Evolutionary conservation across 2,888 invertebrate species (phyloP).

Genomic region (Chrysodeixis includens): DNA sequence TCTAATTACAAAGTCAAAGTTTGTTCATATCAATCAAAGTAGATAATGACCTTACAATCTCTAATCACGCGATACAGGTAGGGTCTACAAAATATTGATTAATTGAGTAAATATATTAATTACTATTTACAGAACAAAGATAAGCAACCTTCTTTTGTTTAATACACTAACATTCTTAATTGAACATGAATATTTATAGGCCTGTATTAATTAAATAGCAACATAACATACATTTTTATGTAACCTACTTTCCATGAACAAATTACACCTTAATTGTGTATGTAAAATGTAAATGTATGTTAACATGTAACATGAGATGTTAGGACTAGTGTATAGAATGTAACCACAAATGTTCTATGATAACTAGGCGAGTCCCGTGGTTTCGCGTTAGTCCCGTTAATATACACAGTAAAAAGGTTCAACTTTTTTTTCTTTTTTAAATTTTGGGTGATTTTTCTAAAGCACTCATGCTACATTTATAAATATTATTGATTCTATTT

Average conservation of each 20-base stretch:
- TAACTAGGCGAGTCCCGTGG: neutral
- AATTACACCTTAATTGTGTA: neutral
- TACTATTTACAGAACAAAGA: neutral
- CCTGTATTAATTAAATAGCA: neutral
- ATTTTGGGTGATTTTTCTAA: no score
- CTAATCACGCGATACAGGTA: neutral
- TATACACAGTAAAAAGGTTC: no score
- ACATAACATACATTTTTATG: neutral
- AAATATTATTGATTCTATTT: no score
- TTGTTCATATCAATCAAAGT: neutral
- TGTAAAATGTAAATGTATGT: neutral
- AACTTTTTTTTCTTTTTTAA: neutral
- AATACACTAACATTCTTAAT: neutral
- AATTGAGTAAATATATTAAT: neutral
- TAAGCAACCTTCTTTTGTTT: neutral
- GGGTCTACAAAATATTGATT: neutral
- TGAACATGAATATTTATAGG: neutral
- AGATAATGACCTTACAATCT: slow-evolving; percentile 3
- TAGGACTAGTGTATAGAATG: neutral
- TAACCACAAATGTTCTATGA: neutral
- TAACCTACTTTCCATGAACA: neutral
- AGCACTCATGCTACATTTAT: no score
- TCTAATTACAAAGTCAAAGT: neutral
- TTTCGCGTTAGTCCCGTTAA: no score
- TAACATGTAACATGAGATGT: neutral